Evolutionary conservation across 1,140 invertebrate species (phyloP).

Genomic region (Phortica variegata): DNA sequence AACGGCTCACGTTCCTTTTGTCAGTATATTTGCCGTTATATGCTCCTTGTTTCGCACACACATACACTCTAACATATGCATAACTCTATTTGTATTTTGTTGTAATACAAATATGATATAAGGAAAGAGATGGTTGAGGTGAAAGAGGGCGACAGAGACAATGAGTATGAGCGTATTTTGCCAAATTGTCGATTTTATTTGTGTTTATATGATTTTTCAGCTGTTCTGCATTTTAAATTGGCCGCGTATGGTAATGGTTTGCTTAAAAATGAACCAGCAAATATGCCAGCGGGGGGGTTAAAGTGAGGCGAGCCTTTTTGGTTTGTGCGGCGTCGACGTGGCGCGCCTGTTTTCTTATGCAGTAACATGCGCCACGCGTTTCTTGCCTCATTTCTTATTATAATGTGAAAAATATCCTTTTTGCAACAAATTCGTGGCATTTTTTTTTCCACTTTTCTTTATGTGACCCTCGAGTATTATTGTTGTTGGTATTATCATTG

Average conservation of each 20-base stretch:
- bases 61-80: constrained; percentile 11
- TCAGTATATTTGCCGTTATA: constrained; percentile 53
- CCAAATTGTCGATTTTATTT: constrained; percentile 56
- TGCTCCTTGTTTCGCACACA: constrained; percentile 33
- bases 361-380: constrained; percentile 41
- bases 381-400: constrained; percentile 52
- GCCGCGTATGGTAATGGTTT: constrained; percentile 6
- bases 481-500: constrained; percentile 14
- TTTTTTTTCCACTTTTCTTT: constrained; percentile 43
- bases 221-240: constrained; percentile 55
- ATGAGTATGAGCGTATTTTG: constrained; percentile 40
- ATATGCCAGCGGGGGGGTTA: background rate
- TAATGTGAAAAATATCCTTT: constrained; percentile 54
- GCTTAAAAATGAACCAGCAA: too few species aligned
- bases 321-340: background rate
- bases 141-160: background rate
- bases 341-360: background rate
- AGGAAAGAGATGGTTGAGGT: too few species aligned
- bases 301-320: background rate
- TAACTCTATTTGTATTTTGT: too few species aligned
- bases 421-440: constrained; percentile 44
- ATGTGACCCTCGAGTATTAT: constrained; percentile 33
- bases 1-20: constrained; percentile 50
- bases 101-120: too few species aligned
- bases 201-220: constrained; percentile 56